A percentile compares a stretch with the other conserved stretches of the same genome.
Conservation (phyloP, 1,140 invertebrate species). For the Drosophila teissieri region DNA sequence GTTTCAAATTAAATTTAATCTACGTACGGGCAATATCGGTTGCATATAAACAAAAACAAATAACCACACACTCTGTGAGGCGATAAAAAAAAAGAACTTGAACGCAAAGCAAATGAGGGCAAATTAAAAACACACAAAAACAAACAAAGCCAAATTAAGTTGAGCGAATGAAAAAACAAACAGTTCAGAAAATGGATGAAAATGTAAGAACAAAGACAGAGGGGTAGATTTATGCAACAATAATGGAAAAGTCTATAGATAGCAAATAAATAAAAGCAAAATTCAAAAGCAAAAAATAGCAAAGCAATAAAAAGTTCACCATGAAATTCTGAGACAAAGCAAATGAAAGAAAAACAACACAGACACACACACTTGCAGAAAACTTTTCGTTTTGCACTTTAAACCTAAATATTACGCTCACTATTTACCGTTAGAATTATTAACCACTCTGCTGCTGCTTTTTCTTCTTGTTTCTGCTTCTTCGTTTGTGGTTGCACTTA, state of each 20-base stretch:
- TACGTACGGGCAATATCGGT: not conserved
- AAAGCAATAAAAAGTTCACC: constrained; percentile 4
- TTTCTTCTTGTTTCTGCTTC: constrained; percentile 2
- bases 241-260: not conserved
- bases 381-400: constrained; percentile 41
- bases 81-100: not conserved
- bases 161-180: constrained; percentile 1
- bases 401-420: constrained; percentile 30
- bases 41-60: not conserved
- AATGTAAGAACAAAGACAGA: not conserved
- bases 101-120: not conserved
- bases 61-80: not conserved
- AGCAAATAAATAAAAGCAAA: constrained; percentile 4
- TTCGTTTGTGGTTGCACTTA: constrained; percentile 19
- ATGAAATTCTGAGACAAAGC: constrained; percentile 8
- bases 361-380: constrained; percentile 27
- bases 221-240: constrained; percentile 2
- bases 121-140: not conserved
- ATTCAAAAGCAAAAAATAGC: not conserved
- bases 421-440: constrained; percentile 70
- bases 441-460: constrained; percentile 28
- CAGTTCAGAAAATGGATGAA: not conserved
- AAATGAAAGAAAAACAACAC: constrained; percentile 21
- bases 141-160: not conserved
- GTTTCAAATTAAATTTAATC: too few relatives aligned